Evolutionary conservation across 2,888 invertebrate genomes (phyloP), one percentile per base, ranked within the genome.

Genomic region (Leptarthrus brevirostris): DNA sequence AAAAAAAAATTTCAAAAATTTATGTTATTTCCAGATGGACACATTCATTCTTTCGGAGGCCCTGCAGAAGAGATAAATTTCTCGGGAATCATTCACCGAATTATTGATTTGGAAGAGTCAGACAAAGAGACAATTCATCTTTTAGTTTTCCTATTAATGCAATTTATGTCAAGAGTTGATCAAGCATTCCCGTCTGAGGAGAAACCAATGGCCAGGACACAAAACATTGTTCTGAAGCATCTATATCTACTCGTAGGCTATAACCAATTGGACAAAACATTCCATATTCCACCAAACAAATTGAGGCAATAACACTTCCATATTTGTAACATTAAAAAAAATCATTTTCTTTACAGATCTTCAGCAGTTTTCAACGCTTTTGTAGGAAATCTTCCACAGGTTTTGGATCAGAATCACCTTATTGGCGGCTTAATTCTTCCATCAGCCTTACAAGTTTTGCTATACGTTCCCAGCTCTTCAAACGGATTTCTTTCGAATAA

Each of bases 291-390:
- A 3, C 96, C 98, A 0, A 90, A 91, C 72, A 90, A 92, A 75
- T 85, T 98, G 69, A 89, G 96, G 94, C 94, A 82, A 26, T 18
- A 14, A 47, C n/a, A n/a, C n/a, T n/a, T n/a, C n/a, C n/a, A n/a
- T n/a, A n/a, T n/a, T n/a, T n/a, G 2, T 14, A 18, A 49, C 12
- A 49, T 52, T 52, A 26, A 69, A 2, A 49, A 69, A 4, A 16
- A 24, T 36, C 8, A 18, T 24, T 26, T 47, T 53, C 2, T 24
- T 77, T 83, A 1, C 85, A 94, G 98, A 80, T 89, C 91, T 74
- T 97, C 97, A 0, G 93, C 98, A 0, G 95, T 97, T 1, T 98
- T 98, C 86, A 97, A 97, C 86, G 96, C 96, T 0, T 98, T 98
- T 83, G 87, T 99, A 82, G 92, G 95, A 30, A 97, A 96, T 82